Conservation (phyloP, 64 coral and sea anemone genomes). For the Pocillopora verrucosa region DNA sequence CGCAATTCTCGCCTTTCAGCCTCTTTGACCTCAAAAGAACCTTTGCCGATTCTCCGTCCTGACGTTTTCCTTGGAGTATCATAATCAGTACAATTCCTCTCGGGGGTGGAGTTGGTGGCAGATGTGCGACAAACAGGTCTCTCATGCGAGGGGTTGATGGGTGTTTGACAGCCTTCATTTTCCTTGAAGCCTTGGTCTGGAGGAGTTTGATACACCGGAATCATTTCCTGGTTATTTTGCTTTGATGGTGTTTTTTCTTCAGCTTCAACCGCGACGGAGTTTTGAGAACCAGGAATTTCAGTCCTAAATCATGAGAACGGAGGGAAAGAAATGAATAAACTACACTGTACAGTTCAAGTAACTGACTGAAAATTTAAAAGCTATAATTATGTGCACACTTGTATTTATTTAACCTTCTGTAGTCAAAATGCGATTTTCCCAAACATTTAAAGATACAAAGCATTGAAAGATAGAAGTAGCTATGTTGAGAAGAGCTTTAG, state of each 20-base stretch:
- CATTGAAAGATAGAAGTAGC: no score
- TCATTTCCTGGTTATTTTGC: not conserved
- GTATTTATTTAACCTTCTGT: no score
- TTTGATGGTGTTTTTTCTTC: constrained; percentile 4
- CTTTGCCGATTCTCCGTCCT: not conserved
- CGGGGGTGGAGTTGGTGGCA: constrained; percentile 1
- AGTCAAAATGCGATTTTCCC: no score
- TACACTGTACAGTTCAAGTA: not conserved
- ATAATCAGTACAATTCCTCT: not conserved
- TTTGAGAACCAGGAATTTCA: not conserved
- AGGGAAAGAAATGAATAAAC: not conserved
- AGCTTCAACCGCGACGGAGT: not conserved
- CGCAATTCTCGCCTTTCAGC: not conserved
- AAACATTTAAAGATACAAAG: no score
- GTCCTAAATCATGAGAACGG: not conserved
- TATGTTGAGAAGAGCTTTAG: no score
- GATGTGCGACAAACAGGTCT: not conserved
- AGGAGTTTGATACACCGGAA: constrained; percentile 1
- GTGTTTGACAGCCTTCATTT: not conserved
- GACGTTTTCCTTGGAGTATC: not conserved
- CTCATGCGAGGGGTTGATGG: constrained; percentile 7
- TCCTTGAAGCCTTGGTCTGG: not conserved
- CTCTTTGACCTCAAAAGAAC: not conserved
- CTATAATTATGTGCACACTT: no score
- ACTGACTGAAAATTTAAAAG: no score